These are phyloP conservation scores for Cephus nigrinus DNA, from an alignment of 2,888 invertebrate genomes.

Conservation along the genomic window DNA sequence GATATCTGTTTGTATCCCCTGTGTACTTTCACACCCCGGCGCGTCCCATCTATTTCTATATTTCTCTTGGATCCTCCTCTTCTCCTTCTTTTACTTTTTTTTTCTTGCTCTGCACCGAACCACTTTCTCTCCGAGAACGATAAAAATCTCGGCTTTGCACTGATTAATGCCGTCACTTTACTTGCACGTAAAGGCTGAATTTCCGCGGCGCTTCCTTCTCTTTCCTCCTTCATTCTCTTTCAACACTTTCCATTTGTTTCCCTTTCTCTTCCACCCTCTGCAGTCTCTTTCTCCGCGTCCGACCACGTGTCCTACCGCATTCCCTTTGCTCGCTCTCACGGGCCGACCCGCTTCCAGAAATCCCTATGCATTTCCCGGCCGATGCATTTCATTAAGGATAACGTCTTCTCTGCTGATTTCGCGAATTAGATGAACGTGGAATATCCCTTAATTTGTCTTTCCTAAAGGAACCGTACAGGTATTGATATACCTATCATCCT, in stretches of 20 bases:
- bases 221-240: background rate
- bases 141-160: background rate
- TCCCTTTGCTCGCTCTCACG: too few relatives aligned
- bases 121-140: background rate
- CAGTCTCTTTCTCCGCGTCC: too few relatives aligned
- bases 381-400: slow-evolving; percentile 50
- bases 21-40: slow-evolving; percentile 1
- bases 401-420: too few relatives aligned
- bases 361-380: slow-evolving; percentile 48
- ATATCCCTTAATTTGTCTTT: too few relatives aligned
- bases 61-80: too few relatives aligned
- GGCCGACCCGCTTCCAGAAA: slow-evolving; percentile 12
- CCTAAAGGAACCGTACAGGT: too few relatives aligned
- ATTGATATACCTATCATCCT: too few relatives aligned
- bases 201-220: slow-evolving; percentile 1
- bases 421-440: too few relatives aligned
- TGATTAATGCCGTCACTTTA: too few relatives aligned
- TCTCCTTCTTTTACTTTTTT: background rate
- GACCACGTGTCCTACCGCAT: too few relatives aligned
- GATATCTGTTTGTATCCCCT: background rate
- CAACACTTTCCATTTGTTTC: background rate
- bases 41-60: too few relatives aligned
- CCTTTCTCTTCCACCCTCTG: background rate
- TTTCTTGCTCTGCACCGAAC: background rate
- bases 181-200: background rate